A percentile compares a stretch with the other conserved stretches of the same genome.
Conservation (phyloP, 2,113 vertebrate genomes). For the Oryzias woworae region DNA sequence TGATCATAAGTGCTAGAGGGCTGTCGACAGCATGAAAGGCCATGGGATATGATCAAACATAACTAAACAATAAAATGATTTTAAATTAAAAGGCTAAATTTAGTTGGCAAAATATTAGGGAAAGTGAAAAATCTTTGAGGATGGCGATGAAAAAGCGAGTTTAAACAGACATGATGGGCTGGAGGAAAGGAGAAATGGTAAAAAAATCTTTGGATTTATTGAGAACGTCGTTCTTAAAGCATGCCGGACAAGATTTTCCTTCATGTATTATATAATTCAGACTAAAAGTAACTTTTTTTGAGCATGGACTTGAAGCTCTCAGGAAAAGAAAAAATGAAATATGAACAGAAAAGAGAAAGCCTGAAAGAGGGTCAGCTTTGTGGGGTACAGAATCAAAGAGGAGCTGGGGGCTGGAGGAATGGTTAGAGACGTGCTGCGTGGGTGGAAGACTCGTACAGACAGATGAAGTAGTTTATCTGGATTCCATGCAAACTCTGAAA, state of each 20-base stretch:
- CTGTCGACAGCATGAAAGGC: too few relatives aligned
- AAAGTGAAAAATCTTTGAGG: not conserved
- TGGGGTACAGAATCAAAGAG: slow-evolving; percentile 60
- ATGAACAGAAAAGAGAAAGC: slow-evolving; percentile 38
- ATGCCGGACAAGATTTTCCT: slow-evolving; percentile 46
- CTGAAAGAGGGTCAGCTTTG: slow-evolving; percentile 64
- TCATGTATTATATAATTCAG: slow-evolving; percentile 48
- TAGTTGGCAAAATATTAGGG: too few relatives aligned
- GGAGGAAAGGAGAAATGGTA: slow-evolving; percentile 32
- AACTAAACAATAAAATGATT: too few relatives aligned
- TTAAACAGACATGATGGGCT: slow-evolving; percentile 9
- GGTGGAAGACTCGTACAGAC: slow-evolving; percentile 58
- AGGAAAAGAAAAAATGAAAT: slow-evolving; percentile 26
- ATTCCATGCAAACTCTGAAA: slow-evolving; percentile 45
- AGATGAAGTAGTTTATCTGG: slow-evolving; percentile 67
- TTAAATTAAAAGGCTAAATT: too few relatives aligned
- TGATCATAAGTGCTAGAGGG: too few relatives aligned
- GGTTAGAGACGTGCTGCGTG: slow-evolving; percentile 61
- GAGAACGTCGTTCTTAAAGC: slow-evolving; percentile 31
- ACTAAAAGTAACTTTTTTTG: slow-evolving; percentile 33
- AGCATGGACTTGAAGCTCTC: slow-evolving; percentile 39
- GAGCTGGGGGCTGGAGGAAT: slow-evolving; percentile 51
- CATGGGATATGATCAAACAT: too few relatives aligned
- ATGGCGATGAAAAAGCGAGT: not conserved
- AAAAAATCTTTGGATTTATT: slow-evolving; percentile 37